phyloP scores from a whole-genome alignment of 1,140 invertebrate species.

The Pogonomyrmex californicus region DNA sequence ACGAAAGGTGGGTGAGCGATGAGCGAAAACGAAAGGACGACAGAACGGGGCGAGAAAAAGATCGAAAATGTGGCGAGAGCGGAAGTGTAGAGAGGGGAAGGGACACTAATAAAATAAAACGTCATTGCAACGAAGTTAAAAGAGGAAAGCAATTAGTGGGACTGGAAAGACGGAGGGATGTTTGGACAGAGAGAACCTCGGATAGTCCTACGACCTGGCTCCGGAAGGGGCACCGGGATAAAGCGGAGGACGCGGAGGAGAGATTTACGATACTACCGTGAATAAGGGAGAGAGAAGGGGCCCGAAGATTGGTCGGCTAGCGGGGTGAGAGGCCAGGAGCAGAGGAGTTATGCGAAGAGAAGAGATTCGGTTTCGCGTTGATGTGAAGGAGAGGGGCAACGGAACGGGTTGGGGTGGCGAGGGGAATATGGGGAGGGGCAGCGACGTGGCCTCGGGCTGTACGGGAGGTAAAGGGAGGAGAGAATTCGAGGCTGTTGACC shows the following conservation, averaged over 20 bases:
- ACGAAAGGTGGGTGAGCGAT: conserved; percentile 15
- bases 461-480: conserved; percentile 27
- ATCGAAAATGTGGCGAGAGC: not conserved
- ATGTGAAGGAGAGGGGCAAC: not conserved
- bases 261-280: conserved; percentile 65
- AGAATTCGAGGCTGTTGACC: conserved; percentile 83
- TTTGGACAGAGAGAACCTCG: conserved; percentile 3
- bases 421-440: not conserved
- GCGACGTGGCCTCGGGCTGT: not conserved
- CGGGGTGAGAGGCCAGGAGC: not conserved
- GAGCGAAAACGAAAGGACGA: conserved; percentile 24
- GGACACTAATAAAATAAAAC: not conserved
- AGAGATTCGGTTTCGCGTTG: conserved; percentile 61
- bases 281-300: conserved; percentile 2
- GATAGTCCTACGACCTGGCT: not conserved
- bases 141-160: not conserved
- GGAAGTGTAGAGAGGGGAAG: not conserved
- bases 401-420: not conserved
- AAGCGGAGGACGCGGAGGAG: conserved; percentile 25
- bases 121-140: conserved; percentile 9
- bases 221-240: not conserved
- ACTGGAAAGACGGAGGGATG: not conserved
- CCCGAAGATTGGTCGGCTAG: not conserved
- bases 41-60: not conserved
- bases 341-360: conserved; percentile 40